These are phyloP conservation scores for Drosophila arizonae DNA, from an alignment of 1,140 invertebrate species.

Conservation along the genomic window DNA sequence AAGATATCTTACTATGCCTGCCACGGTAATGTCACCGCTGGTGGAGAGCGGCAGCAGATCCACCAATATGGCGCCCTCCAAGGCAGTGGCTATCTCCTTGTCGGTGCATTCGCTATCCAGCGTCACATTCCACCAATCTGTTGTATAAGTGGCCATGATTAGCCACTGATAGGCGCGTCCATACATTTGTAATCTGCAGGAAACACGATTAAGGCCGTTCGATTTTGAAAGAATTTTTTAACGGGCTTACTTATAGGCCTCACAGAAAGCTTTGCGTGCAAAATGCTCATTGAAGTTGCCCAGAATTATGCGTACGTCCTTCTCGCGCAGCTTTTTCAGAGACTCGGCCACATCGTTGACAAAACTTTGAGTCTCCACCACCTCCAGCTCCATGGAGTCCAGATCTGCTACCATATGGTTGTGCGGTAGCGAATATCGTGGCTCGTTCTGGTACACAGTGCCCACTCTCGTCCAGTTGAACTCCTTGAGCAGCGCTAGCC, in stretches of 20 bases:
- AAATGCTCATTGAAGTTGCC: constrained; percentile 98
- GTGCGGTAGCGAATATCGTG: constrained; percentile 95
- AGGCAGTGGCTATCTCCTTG: constrained; percentile 89
- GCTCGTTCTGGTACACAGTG: constrained; percentile 98
- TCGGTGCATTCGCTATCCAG: constrained; percentile 87
- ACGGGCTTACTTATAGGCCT: constrained; percentile 88
- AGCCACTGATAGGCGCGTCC: constrained; percentile 98
- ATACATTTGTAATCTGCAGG: constrained; percentile 89
- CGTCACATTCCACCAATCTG: constrained; percentile 89
- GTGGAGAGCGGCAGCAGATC: constrained; percentile 85
- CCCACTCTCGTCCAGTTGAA: constrained; percentile 99
- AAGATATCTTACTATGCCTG: constrained; percentile 91
- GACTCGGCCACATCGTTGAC: constrained; percentile 94
- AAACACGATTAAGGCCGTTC: background rate
- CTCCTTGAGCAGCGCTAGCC: constrained; percentile 92
- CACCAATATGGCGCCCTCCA: constrained; percentile 96
- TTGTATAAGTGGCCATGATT: constrained; percentile 93
- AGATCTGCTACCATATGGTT: constrained; percentile 95
- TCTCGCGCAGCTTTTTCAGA: constrained; percentile 93
- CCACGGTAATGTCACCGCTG: constrained; percentile 90
- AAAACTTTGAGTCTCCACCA: constrained; percentile 96
- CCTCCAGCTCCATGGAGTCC: constrained; percentile 90
- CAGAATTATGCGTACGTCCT: constrained; percentile 97
- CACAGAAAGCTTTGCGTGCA: constrained; percentile 97
- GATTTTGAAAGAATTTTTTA: background rate